Evolutionary conservation across 2,113 vertebrate genomes (phyloP).

Genomic region (Odontesthes bonariensis): DNA sequence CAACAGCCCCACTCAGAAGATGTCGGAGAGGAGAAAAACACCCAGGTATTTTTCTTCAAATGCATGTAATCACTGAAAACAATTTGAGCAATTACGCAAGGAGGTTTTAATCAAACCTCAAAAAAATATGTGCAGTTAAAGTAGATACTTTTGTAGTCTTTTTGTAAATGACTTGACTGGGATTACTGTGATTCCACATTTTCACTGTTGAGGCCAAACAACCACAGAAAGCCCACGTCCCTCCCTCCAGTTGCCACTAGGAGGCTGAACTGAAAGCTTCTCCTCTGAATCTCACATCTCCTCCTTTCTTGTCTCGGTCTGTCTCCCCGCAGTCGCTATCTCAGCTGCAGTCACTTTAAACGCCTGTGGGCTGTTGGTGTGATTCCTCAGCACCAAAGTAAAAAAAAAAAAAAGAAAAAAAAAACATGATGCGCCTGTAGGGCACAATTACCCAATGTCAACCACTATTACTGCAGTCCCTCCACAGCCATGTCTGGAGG

Average conservation of each 20-base stretch:
- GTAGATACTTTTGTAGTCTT: too few species aligned
- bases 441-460: slow-evolving; percentile 80
- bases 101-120: too few species aligned
- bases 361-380: slow-evolving; percentile 60
- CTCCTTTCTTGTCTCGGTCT: slow-evolving; percentile 4
- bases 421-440: slow-evolving; percentile 72
- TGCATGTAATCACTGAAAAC: too few species aligned
- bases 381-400: slow-evolving; percentile 69
- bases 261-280: slow-evolving; percentile 9
- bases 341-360: slow-evolving; percentile 45
- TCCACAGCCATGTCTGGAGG: slow-evolving; percentile 60
- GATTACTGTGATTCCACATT: too few species aligned
- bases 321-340: slow-evolving; percentile 10
- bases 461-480: slow-evolving; percentile 70
- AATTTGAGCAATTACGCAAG: too few species aligned
- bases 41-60: too few species aligned
- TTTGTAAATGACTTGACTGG: too few species aligned
- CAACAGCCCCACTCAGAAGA: too few species aligned
- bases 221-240: neutral
- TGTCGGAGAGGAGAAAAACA: too few species aligned
- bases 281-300: slow-evolving; percentile 2
- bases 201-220: too few species aligned
- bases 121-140: too few species aligned
- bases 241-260: neutral
- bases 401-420: slow-evolving; percentile 68